phyloP scores from a whole-genome alignment of 2,797 vertebrate species.

The Pyrocephalus nanus region DNA sequence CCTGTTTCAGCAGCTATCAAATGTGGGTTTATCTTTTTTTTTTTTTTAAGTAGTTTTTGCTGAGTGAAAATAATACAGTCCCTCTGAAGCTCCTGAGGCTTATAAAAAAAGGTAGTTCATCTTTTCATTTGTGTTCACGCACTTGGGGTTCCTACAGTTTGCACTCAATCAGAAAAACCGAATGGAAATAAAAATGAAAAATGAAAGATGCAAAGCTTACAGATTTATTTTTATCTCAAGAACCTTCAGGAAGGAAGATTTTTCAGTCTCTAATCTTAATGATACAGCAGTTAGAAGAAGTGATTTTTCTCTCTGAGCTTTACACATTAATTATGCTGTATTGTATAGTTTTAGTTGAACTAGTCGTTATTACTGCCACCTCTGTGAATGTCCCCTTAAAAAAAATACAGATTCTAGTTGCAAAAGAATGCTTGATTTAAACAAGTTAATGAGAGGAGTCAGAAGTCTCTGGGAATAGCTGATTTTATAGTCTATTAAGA shows the following conservation, averaged over 20 bases:
- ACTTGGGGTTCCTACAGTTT: constrained; percentile 9
- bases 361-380: neutral
- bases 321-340: constrained; percentile 2
- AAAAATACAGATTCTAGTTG: neutral
- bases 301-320: constrained; percentile 7
- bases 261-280: constrained; percentile 36
- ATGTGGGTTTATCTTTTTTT: constrained; percentile 14
- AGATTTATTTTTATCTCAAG: constrained; percentile 63
- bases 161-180: constrained; percentile 39
- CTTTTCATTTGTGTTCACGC: constrained; percentile 38
- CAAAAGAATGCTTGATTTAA: constrained; percentile 42
- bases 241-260: constrained; percentile 24
- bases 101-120: constrained; percentile 46
- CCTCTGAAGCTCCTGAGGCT: constrained; percentile 41
- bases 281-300: neutral
- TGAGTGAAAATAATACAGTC: constrained; percentile 29
- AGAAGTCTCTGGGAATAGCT: neutral
- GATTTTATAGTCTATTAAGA: constrained; percentile 33
- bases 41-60: constrained; percentile 22
- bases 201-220: constrained; percentile 34
- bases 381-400: neutral
- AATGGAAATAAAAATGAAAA: constrained; percentile 68
- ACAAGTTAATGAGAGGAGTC: constrained; percentile 27
- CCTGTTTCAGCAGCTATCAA: constrained; percentile 53
- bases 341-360: neutral